Evolutionary conservation across 2,797 vertebrate genomes (phyloP).

Genomic region (Pangasius mekongensis): DNA sequence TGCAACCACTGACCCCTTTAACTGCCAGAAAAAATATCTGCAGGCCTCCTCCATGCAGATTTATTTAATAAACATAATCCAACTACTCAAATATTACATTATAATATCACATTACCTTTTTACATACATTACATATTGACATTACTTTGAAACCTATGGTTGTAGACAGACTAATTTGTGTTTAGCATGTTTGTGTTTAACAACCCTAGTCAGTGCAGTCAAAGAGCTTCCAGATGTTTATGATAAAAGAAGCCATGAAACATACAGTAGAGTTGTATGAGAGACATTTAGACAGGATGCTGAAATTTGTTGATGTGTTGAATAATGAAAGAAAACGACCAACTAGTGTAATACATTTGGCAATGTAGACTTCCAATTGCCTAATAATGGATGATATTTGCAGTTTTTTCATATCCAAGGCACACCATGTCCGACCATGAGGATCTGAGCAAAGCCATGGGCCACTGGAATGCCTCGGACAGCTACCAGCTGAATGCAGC

Average conservation of each 20-base stretch:
- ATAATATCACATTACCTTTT: not conserved
- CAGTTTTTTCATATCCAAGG: slow-evolving; percentile 19
- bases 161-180: not conserved
- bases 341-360: not conserved
- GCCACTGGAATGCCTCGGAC: slow-evolving; percentile 77
- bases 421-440: slow-evolving; percentile 80
- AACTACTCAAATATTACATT: not conserved
- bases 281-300: not conserved
- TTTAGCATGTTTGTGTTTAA: not conserved
- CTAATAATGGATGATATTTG: not conserved
- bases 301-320: not conserved
- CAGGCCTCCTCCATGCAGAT: not conserved
- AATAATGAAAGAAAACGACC: not conserved
- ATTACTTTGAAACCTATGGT: not conserved
- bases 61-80: not conserved
- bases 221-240: not conserved
- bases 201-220: not conserved
- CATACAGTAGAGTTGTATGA: not conserved
- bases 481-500: slow-evolving; percentile 82
- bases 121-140: not conserved
- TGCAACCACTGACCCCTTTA: not conserved
- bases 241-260: not conserved
- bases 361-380: not conserved
- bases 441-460: slow-evolving; percentile 74
- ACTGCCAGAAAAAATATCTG: not conserved